Base-by-base conservation (phyloP, 37 sponge, comb jelly and placozoan genomes). In the Crambe crambe region DNA sequence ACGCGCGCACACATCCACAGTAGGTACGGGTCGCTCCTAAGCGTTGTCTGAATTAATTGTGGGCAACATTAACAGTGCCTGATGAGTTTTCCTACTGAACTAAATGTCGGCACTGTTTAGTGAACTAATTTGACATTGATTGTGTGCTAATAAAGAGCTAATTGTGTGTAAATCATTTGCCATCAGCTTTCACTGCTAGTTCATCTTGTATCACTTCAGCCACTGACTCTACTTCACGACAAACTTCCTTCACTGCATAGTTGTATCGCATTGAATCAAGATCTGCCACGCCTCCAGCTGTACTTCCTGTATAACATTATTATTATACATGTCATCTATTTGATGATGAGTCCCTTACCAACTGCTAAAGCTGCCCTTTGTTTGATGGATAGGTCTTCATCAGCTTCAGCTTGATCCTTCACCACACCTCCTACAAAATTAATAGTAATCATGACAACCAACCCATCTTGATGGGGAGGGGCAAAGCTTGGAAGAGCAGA, bases 391-490 rank as follows among this genome's bases (percentile, higher is more conserved):
- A 75, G 37, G 51, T 81, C 77, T 15, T 60, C 36, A 58, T 87
- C 87, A 58, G 82, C 87, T 57, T 80, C 76, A 36, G 72, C 81
- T 57, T 87, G 82, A 42, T 87, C 87, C 0, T 74, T 57, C 2
- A 87, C 42, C 10, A 87, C 80, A 60, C 82, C 81, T 20, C 87
- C 87, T 70, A 37, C 6, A 62, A 62, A 62, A 10, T 21, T n/a
- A 21, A 17, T n/a, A 8, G 25, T 26, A 62, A 62, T 51, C 54
- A 18, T 51, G 15, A 18, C 15, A 51, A 15, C 54, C 9, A 9
- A 15, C 15, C 54, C 54, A 51, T 51, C 9, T 18, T 15, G 15
- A 51, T 15, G 15, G 54, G 15, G 54, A 51, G 54, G 15, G n/a
- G n/a, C n/a, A n/a, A n/a, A n/a, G n/a, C n/a, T n/a, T n/a, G n/a